Base-by-base conservation (phyloP, 2,113 vertebrate species). In the Megalops atlanticus region DNA sequence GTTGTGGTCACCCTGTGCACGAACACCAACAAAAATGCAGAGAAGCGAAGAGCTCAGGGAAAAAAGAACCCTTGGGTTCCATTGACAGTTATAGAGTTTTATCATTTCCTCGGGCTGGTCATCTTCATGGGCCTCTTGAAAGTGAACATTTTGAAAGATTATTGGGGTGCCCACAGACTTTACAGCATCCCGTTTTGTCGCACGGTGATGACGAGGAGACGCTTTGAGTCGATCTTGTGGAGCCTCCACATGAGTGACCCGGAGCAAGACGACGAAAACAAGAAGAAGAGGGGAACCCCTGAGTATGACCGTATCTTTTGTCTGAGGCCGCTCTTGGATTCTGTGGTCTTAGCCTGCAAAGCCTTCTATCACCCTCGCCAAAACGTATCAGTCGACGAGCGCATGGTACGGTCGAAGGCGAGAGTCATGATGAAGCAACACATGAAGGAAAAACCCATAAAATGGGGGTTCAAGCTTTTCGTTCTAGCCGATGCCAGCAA, bases 401-500 rank as follows among this genome's bases (percentile, higher is more conserved):
- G 89, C 11, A 89, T 91, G 90, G 90, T 91, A 36, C 87, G 90
- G 0, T 87, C 77, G 0, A 91, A 88, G 83, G 88, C 87, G 0
- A 78, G 85, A 43, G 85, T 86, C 0, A 84, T 86, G 0, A 43
- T 89, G 2, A 91, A 88, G 70, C 91, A 87, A 77, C 89, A 87
- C 69, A 78, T 87, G 24, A 88, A 71, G 38, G 88, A 81, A 31
- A 92, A 90, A 45, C 88, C 90, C 0, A 90, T 85, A 0, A 90
- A 86, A 80, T 91, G 85, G 85, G 91, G 88, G 0, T 90, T 87
- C 24, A 93, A 89, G 85, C 85, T 92, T 3, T 92, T 88, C 74
- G 88, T 93, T 49, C 85, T 91, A 52, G 89, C 89, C 0, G 91
- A 92, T 64, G 90, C 87, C 0, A 4, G 31, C 0, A 88, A 83